Base-by-base conservation (phyloP, 2,797 vertebrate species). In the Ataeniobius toweri region DNA sequence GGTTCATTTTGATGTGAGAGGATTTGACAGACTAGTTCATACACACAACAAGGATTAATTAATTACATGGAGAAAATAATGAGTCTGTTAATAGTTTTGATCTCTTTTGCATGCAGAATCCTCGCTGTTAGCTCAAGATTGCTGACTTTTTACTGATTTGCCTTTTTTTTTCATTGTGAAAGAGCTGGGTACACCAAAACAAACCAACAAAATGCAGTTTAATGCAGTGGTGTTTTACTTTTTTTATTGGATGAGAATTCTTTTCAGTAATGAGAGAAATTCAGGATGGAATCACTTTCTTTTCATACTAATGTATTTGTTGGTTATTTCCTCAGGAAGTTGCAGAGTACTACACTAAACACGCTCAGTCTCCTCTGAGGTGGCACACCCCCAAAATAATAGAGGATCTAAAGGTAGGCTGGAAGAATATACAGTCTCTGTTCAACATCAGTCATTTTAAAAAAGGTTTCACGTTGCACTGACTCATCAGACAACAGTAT, bases 381-480 rank as follows among this genome's bases (percentile, higher is more conserved):
- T 99, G 97, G 98, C 93, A 91, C 85, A 95, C 95, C 1, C 97
- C 98, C 50, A 82, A 85, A 61, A 84, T 97, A 75, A 94, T 98
- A 71, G 94, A 97, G 73, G 96, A 95, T 80, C 90, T 99, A 61
- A 98, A 98, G 97, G 98, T 98, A 92, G n/a, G 82, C 31, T 5
- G 18, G 16, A 4, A 36, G 59, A 39, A 41, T 72, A 22, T 44
- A 26, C 22, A 2, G 24, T 13, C 65, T 24, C 9, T 44, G 65
- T 44, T 28, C 28, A 28, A 28, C 28, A 28, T 28, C 28, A 28
- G 28, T 28, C 28, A 28, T 28, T n/a, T n/a, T 31, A 31, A 31
- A 31, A 50, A 14, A 50, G 48, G 16, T 48, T 12, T 24, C 9
- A 10, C 1, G 22, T n/a, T n/a, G 22, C 24, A 24, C 24, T 74